These are phyloP conservation scores for Lepidostoma basale DNA, from an alignment of 1,140 invertebrate species.

Conservation along the genomic window DNA sequence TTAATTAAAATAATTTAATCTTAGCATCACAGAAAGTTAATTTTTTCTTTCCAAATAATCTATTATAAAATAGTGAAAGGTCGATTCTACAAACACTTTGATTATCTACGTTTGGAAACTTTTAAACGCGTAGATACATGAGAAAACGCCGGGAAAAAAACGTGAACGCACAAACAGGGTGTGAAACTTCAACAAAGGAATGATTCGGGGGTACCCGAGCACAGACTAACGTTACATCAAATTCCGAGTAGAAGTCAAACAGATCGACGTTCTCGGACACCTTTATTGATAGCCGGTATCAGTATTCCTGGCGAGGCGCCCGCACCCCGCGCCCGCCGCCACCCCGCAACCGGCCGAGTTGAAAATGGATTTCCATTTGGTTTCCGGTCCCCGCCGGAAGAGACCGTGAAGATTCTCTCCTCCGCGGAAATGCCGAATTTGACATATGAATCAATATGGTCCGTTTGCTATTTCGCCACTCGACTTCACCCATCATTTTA, in stretches of 20 bases:
- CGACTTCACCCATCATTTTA: neutral
- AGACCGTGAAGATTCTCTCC: slow-evolving; percentile 21
- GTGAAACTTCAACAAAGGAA: neutral
- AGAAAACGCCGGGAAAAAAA: neutral
- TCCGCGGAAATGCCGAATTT: slow-evolving; percentile 14
- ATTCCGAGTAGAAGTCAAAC: slow-evolving; percentile 1
- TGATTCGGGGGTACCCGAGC: neutral
- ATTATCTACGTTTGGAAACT: too few species aligned
- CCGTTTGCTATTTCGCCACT: slow-evolving; percentile 17
- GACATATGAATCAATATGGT: slow-evolving; percentile 16
- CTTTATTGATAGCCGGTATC: slow-evolving; percentile 25
- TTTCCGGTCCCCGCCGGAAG: slow-evolving; percentile 28
- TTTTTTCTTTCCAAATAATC: too few species aligned
- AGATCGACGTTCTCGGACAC: slow-evolving; percentile 6
- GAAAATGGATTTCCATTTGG: slow-evolving; percentile 32
- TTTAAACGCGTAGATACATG: too few species aligned
- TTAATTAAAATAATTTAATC: too few species aligned
- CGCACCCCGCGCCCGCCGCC: neutral
- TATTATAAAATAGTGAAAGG: too few species aligned
- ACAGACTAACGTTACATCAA: neutral
- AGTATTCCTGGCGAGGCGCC: slow-evolving; percentile 12
- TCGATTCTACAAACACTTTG: too few species aligned
- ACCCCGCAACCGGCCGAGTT: neutral
- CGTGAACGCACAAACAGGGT: neutral
- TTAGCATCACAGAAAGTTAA: too few species aligned